phyloP scores from a whole-genome alignment of 2,888 invertebrate genomes.

The Philopedon plagiatum region DNA sequence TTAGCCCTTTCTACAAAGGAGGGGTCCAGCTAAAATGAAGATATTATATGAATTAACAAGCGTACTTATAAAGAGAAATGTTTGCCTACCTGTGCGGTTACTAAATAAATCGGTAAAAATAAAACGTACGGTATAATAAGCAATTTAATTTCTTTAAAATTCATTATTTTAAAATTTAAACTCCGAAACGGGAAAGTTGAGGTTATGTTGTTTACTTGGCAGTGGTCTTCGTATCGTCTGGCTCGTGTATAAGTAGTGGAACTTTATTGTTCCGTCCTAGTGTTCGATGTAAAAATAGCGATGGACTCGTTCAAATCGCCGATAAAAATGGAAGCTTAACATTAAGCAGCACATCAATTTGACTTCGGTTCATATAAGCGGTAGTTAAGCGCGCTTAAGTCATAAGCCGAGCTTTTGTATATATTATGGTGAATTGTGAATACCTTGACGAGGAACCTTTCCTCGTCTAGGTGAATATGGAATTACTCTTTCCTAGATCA shows the following conservation, averaged over 20 bases:
- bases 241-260: not conserved
- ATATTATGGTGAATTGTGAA: no score
- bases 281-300: no score
- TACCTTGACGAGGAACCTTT: no score
- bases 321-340: no score
- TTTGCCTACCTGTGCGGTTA: not conserved
- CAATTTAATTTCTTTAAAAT: not conserved
- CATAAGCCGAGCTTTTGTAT: no score
- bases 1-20: slow-evolving; percentile 27
- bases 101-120: not conserved
- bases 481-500: no score
- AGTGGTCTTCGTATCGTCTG: not conserved
- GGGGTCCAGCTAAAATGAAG: slow-evolving; percentile 33
- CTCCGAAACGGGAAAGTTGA: not conserved
- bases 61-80: not conserved
- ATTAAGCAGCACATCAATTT: no score
- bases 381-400: no score
- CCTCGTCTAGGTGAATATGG: no score
- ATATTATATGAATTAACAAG: not conserved
- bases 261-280: not conserved
- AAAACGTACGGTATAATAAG: not conserved
- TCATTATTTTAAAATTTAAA: slow-evolving; percentile 1
- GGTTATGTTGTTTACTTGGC: slow-evolving; percentile 1
- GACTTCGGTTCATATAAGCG: no score
- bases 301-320: no score